These are phyloP conservation scores for Lithosia quadra DNA, from an alignment of 2,888 invertebrate species.

Conservation along the genomic window DNA sequence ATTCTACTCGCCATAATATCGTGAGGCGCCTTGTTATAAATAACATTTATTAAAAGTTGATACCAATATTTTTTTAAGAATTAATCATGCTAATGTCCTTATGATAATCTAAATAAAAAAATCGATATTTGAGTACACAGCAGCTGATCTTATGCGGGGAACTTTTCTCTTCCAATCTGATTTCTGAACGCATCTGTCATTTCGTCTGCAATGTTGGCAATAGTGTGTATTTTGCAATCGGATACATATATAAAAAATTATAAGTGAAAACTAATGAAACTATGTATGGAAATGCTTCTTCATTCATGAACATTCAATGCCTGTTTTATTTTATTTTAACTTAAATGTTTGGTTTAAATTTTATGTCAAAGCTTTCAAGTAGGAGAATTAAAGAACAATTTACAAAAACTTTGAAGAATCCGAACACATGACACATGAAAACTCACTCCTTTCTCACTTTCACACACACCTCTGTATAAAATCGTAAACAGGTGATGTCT, in stretches of 20 bases:
- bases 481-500: constrained; percentile 11
- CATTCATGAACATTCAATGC: neutral
- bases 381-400: neutral
- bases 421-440: constrained; percentile 20
- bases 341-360: neutral
- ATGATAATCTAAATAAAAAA: neutral
- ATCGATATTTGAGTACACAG: neutral
- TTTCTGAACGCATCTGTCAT: constrained; percentile 9
- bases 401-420: constrained; percentile 5
- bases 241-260: neutral
- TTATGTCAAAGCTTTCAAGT: neutral
- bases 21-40: neutral
- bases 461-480: neutral
- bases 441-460: constrained; percentile 21
- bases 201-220: neutral
- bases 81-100: neutral
- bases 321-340: neutral
- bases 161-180: neutral
- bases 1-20: neutral
- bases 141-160: neutral
- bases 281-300: neutral
- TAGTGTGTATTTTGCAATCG: neutral
- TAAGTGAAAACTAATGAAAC: neutral
- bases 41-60: neutral
- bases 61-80: neutral